phyloP scores from a whole-genome alignment of 1,140 invertebrate genomes.

The Propsilocerus akamusi region DNA sequence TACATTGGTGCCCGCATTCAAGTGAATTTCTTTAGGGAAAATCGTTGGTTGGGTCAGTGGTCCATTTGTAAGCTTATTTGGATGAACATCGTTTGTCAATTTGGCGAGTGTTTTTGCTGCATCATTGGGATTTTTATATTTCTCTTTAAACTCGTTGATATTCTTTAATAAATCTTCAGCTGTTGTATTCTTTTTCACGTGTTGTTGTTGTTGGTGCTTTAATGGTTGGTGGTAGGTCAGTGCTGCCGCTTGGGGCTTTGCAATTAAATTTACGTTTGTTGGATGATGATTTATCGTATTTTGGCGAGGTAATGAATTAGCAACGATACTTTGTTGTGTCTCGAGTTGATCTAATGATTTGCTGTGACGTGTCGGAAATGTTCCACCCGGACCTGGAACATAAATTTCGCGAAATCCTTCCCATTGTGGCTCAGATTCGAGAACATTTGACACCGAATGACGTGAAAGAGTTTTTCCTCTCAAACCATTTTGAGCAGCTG shows the following conservation, averaged over 20 bases:
- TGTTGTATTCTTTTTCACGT: constrained; percentile 5
- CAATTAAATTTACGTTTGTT: constrained; percentile 3
- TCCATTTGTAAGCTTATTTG: neutral
- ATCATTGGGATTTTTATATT: constrained; percentile 32
- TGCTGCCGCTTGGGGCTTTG: neutral
- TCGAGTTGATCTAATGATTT: constrained; percentile 60
- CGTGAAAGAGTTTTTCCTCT: constrained; percentile 25
- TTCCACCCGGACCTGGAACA: constrained; percentile 25
- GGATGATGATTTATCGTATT: constrained; percentile 2
- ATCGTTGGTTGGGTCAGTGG: neutral
- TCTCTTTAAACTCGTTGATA: constrained; percentile 36
- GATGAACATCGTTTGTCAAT: constrained; percentile 1
- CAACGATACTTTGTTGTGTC: constrained; percentile 10
- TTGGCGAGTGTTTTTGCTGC: constrained; percentile 6
- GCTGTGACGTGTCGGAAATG: constrained; percentile 50
- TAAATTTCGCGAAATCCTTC: constrained; percentile 16
- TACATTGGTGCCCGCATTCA: neutral
- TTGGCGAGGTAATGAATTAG: constrained; percentile 5
- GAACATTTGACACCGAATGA: constrained; percentile 34
- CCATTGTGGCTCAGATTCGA: constrained; percentile 24
- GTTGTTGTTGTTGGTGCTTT: neutral
- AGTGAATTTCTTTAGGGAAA: neutral
- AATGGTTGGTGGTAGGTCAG: neutral
- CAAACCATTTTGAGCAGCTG: constrained; percentile 7
- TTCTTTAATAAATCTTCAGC: constrained; percentile 26